phyloP scores from a whole-genome alignment of 2,797 vertebrate species.

The Xerus rutilus region DNA sequence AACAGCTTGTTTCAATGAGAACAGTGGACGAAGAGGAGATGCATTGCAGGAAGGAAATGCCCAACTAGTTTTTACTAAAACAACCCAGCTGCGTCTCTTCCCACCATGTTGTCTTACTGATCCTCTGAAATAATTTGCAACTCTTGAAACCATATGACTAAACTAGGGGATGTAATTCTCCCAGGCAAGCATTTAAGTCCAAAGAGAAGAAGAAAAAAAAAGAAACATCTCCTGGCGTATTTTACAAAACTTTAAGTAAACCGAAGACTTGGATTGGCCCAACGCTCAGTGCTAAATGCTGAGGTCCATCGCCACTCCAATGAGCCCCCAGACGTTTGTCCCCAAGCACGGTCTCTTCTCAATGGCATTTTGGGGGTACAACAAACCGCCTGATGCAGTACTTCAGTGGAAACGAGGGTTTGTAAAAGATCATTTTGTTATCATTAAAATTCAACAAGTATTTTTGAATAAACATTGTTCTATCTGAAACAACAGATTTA shows the following conservation, averaged over 20 bases:
- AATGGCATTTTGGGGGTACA: not conserved
- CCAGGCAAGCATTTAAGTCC: conserved; percentile 56
- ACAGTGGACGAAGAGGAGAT: not conserved
- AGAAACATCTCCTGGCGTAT: not conserved
- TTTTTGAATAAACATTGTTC: not conserved
- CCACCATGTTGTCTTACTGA: not conserved
- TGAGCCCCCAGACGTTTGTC: conserved; percentile 2
- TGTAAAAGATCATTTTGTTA: not conserved
- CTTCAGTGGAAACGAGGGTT: not conserved
- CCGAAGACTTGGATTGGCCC: not conserved
- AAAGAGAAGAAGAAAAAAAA: conserved; percentile 24
- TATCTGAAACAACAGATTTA: not conserved
- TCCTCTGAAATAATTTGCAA: conserved; percentile 68
- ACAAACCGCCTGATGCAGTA: conserved; percentile 58
- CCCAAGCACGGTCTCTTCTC: conserved; percentile 37
- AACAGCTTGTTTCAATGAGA: not conserved
- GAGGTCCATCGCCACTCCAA: not conserved
- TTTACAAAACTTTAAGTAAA: conserved; percentile 62
- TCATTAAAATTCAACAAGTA: conserved; percentile 26
- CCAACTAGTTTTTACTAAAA: conserved; percentile 46
- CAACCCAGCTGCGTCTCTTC: conserved; percentile 15
- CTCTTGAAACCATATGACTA: conserved; percentile 58
- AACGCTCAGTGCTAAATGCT: conserved; percentile 13
- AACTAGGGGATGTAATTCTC: conserved; percentile 63
- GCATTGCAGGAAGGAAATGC: not conserved